Conservation (phyloP, 2,797 vertebrate genomes). For the Clarias fuscus region DNA sequence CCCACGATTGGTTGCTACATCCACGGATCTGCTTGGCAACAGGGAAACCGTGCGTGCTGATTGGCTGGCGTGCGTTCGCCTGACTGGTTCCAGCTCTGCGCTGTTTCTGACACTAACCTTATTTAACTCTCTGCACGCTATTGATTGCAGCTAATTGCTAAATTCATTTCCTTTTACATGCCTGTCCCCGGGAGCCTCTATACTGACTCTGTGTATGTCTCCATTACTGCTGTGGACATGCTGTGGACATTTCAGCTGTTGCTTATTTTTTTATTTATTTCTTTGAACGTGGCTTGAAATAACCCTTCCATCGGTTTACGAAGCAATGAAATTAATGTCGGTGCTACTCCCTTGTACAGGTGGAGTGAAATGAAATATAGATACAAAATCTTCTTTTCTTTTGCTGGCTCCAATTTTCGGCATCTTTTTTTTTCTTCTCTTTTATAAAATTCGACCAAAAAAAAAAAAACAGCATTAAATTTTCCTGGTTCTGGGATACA, state of each 20-base stretch:
- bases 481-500: not conserved
- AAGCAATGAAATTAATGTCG: not conserved
- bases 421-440: not conserved
- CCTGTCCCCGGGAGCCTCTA: constrained; percentile 28
- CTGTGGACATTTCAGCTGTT: not conserved
- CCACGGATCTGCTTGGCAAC: constrained; percentile 71
- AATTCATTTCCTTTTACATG: constrained; percentile 72
- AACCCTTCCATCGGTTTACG: not conserved
- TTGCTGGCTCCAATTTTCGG: not conserved
- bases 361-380: not conserved
- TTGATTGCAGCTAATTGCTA: constrained; percentile 74
- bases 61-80: constrained; percentile 56
- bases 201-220: not conserved
- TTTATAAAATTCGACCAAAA: not conserved
- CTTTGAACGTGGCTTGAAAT: not conserved
- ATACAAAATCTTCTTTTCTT: not conserved
- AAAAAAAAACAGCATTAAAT: not conserved
- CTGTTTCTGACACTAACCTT: constrained; percentile 59
- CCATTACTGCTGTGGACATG: constrained; percentile 8
- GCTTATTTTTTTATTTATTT: not conserved
- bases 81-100: constrained; percentile 61
- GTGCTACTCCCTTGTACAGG: not conserved
- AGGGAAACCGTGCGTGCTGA: constrained; percentile 26
- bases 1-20: constrained; percentile 47
- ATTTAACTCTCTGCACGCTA: constrained; percentile 59